phyloP scores from a whole-genome alignment of 1,140 invertebrate species.

The Tigriopus japonicus region DNA sequence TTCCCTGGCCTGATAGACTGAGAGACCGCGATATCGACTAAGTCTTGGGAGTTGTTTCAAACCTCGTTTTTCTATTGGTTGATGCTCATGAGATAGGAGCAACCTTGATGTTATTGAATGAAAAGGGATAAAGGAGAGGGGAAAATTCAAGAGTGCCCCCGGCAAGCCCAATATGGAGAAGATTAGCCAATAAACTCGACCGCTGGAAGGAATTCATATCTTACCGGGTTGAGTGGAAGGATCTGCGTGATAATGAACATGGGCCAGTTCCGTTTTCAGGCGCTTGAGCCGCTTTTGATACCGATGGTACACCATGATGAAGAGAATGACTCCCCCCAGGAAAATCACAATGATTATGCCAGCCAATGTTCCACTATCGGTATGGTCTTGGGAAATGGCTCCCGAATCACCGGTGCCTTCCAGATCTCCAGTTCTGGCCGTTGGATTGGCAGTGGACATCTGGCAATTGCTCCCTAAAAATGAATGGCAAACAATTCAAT shows the following conservation, averaged over 20 bases:
- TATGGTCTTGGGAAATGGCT: background rate
- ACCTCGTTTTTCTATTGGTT: background rate
- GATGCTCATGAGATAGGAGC: no score
- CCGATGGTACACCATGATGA: conserved; percentile 51
- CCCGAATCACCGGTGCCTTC: background rate
- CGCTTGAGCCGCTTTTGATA: conserved; percentile 41
- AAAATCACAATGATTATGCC: conserved; percentile 38
- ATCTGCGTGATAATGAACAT: conserved; percentile 73
- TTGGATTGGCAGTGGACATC: background rate
- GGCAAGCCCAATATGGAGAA: no score
- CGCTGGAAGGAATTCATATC: background rate
- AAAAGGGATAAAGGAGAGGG: no score
- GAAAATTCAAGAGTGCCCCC: no score
- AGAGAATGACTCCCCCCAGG: conserved; percentile 38
- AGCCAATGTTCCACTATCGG: conserved; percentile 21
- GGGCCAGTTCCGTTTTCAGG: conserved; percentile 62
- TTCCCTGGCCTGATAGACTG: no score
- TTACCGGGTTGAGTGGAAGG: conserved; percentile 41
- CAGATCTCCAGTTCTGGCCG: background rate
- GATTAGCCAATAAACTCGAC: background rate
- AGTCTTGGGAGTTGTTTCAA: background rate
- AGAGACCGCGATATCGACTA: no score
- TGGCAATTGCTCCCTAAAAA: conserved; percentile 17
- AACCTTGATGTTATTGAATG: no score
- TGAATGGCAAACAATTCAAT: conserved; percentile 12